Percentiles rank a stretch among this genome's conserved stretches.
Conservation (phyloP, 2,888 invertebrate genomes). For the Sialis fuliginosa region DNA sequence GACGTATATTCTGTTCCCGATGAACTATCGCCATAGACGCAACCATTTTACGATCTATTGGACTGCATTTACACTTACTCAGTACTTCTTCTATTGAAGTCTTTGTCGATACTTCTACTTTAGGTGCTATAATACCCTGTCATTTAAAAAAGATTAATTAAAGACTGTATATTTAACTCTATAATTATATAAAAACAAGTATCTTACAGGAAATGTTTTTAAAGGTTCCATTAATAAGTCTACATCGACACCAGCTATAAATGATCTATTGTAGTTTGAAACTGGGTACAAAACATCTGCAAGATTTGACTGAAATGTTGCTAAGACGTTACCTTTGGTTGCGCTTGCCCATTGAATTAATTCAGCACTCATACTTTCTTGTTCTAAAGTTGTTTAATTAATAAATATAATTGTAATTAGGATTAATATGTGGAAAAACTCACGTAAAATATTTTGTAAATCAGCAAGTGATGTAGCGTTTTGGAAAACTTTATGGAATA, state of each 20-base stretch:
- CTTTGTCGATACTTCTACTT: slow-evolving; percentile 49
- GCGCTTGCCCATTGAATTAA: slow-evolving; percentile 40
- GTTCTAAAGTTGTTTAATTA: slow-evolving; percentile 22
- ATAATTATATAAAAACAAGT: not conserved
- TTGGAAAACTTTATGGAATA: slow-evolving; percentile 41
- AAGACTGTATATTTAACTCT: not conserved
- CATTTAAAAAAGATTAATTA: slow-evolving; percentile 7
- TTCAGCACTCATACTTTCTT: slow-evolving; percentile 42
- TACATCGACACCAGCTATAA: slow-evolving; percentile 36
- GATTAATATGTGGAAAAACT: slow-evolving; percentile 17
- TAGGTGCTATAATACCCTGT: slow-evolving; percentile 52
- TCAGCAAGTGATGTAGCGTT: slow-evolving; percentile 25
- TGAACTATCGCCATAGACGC: slow-evolving; percentile 17
- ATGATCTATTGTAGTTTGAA: slow-evolving; percentile 27
- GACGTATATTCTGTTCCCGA: slow-evolving; percentile 14
- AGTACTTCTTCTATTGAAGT: slow-evolving; percentile 45
- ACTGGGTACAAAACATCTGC: slow-evolving; percentile 46
- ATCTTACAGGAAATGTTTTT: slow-evolving; percentile 43
- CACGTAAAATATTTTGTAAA: slow-evolving; percentile 27
- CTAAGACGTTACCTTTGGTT: slow-evolving; percentile 31
- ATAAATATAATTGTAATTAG: not conserved
- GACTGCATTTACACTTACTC: slow-evolving; percentile 12
- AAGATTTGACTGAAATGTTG: slow-evolving; percentile 43
- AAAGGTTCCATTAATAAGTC: slow-evolving; percentile 51
- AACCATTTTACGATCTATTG: slow-evolving; percentile 25